Evolutionary conservation across 2,888 invertebrate species (phyloP).

Genomic region (Nomada fabriciana): DNA sequence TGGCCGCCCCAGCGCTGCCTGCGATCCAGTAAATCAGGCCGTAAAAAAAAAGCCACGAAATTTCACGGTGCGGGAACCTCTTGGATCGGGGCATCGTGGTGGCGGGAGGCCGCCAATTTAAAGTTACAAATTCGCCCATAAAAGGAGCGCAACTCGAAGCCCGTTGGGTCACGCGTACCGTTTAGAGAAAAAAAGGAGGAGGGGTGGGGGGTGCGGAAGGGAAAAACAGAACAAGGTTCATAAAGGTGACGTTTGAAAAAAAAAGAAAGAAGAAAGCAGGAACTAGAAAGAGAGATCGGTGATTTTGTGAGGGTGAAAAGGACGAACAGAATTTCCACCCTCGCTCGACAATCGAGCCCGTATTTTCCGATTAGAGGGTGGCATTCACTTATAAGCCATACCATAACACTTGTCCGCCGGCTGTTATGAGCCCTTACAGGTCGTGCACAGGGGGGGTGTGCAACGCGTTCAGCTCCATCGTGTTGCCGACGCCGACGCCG

Average conservation of each 20-base stretch:
- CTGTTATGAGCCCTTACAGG: slow-evolving; percentile 80
- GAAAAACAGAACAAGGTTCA: slow-evolving; percentile 2
- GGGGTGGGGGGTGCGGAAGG: too few relatives aligned
- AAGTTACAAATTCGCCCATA: slow-evolving; percentile 83
- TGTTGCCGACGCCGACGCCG: slow-evolving; percentile 57
- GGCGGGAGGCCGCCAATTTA: slow-evolving; percentile 77
- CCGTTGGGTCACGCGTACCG: slow-evolving; percentile 59
- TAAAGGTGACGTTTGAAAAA: slow-evolving; percentile 29
- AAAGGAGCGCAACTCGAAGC: slow-evolving; percentile 69
- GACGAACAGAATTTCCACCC: slow-evolving; percentile 65
- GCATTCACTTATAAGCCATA: slow-evolving; percentile 85
- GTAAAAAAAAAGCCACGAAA: slow-evolving; percentile 69
- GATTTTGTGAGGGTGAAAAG: neutral
- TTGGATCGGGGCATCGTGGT: slow-evolving; percentile 31
- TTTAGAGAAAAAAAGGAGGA: slow-evolving; percentile 65
- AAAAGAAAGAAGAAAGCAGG: slow-evolving; percentile 5
- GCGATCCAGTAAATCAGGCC: slow-evolving; percentile 65
- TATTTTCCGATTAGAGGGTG: slow-evolving; percentile 84
- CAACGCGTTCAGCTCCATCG: slow-evolving; percentile 61
- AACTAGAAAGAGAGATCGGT: neutral
- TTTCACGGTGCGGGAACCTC: slow-evolving; percentile 69
- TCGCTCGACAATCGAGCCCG: slow-evolving; percentile 82
- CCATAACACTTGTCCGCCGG: slow-evolving; percentile 84
- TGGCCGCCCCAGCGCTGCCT: neutral
- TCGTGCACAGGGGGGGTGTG: slow-evolving; percentile 49